Evolutionary conservation across 2,113 vertebrate species (phyloP).

Genomic region (Jaculus jaculus): DNA sequence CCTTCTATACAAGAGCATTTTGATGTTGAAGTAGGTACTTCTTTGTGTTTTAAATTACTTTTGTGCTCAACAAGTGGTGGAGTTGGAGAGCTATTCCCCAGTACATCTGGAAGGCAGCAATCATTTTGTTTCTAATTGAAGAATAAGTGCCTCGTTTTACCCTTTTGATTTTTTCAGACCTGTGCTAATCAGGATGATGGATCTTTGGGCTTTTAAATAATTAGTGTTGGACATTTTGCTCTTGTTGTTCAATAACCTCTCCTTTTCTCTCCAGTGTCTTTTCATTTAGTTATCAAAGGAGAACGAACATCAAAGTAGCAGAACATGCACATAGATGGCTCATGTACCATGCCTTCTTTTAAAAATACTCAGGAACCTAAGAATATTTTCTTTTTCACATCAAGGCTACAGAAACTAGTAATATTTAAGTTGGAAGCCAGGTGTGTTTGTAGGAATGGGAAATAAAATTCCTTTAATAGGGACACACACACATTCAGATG

Average conservation of each 20-base stretch:
- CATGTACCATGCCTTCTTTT: background rate
- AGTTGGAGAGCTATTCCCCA: conserved; percentile 18
- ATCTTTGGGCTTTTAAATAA: conserved; percentile 66
- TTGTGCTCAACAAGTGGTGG: conserved; percentile 56
- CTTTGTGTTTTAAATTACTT: conserved; percentile 65
- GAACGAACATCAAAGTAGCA: conserved; percentile 28
- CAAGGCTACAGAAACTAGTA: background rate
- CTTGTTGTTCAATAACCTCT: conserved; percentile 53
- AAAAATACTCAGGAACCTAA: conserved; percentile 24
- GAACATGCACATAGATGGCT: background rate
- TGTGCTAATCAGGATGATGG: conserved; percentile 72
- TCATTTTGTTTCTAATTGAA: conserved; percentile 67
- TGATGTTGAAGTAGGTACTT: conserved; percentile 15
- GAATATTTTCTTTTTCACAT: background rate
- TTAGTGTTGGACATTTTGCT: conserved; percentile 66
- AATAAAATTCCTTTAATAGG: background rate
- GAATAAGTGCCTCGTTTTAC: conserved; percentile 67
- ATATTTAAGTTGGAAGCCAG: conserved; percentile 44
- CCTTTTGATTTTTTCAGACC: conserved; percentile 69
- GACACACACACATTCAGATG: background rate
- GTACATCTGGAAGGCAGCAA: conserved; percentile 48
- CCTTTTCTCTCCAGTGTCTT: conserved; percentile 35
- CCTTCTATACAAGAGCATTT: conserved; percentile 18
- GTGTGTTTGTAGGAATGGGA: background rate
- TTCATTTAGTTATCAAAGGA: conserved; percentile 49